Percentiles rank a stretch among this genome's conserved stretches.
phyloP scores from a whole-genome alignment of 2,797 vertebrate genomes.

The Clarias pachynema region DNA sequence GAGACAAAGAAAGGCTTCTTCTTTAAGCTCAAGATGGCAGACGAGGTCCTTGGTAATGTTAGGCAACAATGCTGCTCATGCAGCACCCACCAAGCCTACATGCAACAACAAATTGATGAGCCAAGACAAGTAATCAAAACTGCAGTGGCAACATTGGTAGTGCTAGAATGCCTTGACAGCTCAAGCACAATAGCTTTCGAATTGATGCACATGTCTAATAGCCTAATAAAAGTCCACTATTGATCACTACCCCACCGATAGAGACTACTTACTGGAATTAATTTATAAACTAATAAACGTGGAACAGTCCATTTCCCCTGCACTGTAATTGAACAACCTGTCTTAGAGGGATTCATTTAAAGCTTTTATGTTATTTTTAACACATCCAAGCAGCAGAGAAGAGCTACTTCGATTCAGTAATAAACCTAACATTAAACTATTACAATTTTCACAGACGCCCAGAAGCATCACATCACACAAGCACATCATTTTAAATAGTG shows the following conservation, averaged over 20 bases:
- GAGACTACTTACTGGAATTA: slow-evolving; percentile 32
- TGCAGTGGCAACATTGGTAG: not conserved
- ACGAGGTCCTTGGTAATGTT: not conserved
- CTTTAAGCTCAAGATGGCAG: not conserved
- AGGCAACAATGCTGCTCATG: not conserved
- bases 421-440: not conserved
- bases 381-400: not conserved
- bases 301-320: slow-evolving; percentile 27
- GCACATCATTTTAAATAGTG: not conserved
- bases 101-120: not conserved
- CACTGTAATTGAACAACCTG: slow-evolving; percentile 16
- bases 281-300: slow-evolving; percentile 33
- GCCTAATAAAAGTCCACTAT: slow-evolving; percentile 21
- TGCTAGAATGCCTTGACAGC: slow-evolving; percentile 17
- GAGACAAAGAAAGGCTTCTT: not conserved
- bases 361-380: slow-evolving; percentile 6
- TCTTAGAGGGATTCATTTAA: slow-evolving; percentile 1
- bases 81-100: not conserved
- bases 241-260: slow-evolving; percentile 25
- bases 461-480: not conserved
- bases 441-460: not conserved
- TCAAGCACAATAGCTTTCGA: slow-evolving; percentile 12
- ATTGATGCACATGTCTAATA: slow-evolving; percentile 23
- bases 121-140: not conserved
- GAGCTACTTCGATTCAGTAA: not conserved